phyloP scores from a whole-genome alignment of 2,797 vertebrate species.

The Peromyscus eremicus region DNA sequence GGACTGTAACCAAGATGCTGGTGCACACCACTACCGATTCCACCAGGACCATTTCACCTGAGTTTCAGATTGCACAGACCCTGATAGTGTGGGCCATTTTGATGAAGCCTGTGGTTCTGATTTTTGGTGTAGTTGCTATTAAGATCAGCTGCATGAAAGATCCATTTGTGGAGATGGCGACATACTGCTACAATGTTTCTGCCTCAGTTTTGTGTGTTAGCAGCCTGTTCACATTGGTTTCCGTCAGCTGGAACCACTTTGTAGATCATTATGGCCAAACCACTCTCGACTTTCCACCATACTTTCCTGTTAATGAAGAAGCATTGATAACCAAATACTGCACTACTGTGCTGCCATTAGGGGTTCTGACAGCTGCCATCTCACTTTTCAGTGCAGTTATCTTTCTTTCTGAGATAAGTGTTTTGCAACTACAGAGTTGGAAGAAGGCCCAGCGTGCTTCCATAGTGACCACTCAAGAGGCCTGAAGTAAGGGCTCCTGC shows the following conservation, averaged over 20 bases:
- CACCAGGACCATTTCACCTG: constrained; percentile 80
- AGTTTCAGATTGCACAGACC: constrained; percentile 79
- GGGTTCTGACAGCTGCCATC: constrained; percentile 73
- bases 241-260: constrained; percentile 89
- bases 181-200: constrained; percentile 64
- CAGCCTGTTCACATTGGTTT: constrained; percentile 81
- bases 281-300: constrained; percentile 84
- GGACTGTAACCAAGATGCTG: background rate
- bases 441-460: background rate
- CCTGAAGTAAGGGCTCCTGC: background rate
- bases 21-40: background rate
- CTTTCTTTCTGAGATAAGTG: constrained; percentile 84
- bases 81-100: constrained; percentile 60
- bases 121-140: constrained; percentile 81
- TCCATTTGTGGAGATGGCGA: constrained; percentile 62
- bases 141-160: constrained; percentile 87
- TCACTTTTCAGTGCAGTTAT: constrained; percentile 84
- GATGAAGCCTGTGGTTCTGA: constrained; percentile 85
- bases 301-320: constrained; percentile 84
- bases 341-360: constrained; percentile 86
- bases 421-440: background rate
- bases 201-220: constrained; percentile 85
- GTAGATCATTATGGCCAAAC: constrained; percentile 55
- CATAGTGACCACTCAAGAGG: fast-evolving
- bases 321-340: constrained; percentile 76